Percentiles rank a stretch among this genome's conserved stretches.
These are phyloP conservation scores for Magallana nippona DNA, from an alignment of 2,888 invertebrate genomes.

Conservation along the genomic window DNA sequence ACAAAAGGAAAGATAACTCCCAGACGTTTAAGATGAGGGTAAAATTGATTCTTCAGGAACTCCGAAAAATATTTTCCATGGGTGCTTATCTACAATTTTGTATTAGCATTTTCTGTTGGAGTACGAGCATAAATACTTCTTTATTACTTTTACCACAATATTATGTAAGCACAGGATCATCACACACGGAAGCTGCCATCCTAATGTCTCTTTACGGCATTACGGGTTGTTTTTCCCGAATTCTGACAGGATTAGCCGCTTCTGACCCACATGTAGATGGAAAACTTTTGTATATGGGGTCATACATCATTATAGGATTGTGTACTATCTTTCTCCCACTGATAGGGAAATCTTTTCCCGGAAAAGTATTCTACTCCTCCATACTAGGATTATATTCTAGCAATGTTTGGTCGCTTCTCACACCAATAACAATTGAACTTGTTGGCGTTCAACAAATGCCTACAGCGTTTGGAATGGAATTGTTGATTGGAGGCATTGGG, in stretches of 20 bases:
- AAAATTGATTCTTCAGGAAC: background rate
- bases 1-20: background rate
- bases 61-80: conserved; percentile 11
- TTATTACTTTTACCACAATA: conserved; percentile 38
- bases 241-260: conserved; percentile 38
- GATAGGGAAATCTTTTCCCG: background rate
- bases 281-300: conserved; percentile 41
- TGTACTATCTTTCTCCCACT: conserved; percentile 37
- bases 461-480: conserved; percentile 55
- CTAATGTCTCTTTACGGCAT: conserved; percentile 42
- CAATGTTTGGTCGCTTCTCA: conserved; percentile 54
- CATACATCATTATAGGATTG: conserved; percentile 36
- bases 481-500: conserved; percentile 55
- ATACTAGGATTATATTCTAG: conserved; percentile 55
- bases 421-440: conserved; percentile 53
- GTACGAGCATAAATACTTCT: conserved; percentile 36
- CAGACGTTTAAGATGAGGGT: background rate
- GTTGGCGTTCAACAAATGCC: conserved; percentile 52
- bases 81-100: conserved; percentile 21
- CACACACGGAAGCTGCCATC: conserved; percentile 24
- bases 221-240: conserved; percentile 30
- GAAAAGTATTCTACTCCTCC: conserved; percentile 36
- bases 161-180: conserved; percentile 37
- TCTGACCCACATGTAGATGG: conserved; percentile 38
- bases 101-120: conserved; percentile 42